Conservation (phyloP, 2,888 invertebrate species). For the Argyresthia goedartella region DNA sequence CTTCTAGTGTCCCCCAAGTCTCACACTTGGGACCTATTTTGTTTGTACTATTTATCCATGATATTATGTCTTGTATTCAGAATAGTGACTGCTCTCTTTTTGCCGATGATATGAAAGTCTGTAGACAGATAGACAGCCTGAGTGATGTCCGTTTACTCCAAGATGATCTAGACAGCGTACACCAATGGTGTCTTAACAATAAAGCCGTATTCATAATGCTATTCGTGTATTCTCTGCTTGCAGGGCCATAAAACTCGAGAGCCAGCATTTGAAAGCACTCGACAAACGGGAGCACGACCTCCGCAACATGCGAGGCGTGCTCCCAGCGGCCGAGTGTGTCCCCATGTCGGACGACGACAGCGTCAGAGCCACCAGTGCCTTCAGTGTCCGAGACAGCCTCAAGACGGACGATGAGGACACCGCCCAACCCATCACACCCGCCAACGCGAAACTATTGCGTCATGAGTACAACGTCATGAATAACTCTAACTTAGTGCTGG, state of each 20-base stretch:
- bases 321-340: slow-evolving; percentile 54
- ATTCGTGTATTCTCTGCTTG: slow-evolving; percentile 4
- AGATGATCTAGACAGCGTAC: no score
- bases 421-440: slow-evolving; percentile 53
- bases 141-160: no score
- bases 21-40: no score
- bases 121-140: no score
- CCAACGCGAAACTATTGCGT: slow-evolving; percentile 52
- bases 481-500: slow-evolving; percentile 60
- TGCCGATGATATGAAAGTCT: no score
- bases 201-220: no score
- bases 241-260: slow-evolving; percentile 32
- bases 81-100: no score
- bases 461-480: slow-evolving; percentile 63
- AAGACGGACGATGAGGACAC: slow-evolving; percentile 66
- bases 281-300: slow-evolving; percentile 50
- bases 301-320: slow-evolving; percentile 38
- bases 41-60: no score
- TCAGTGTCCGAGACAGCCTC: slow-evolving; percentile 60
- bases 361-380: slow-evolving; percentile 59
- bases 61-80: no score
- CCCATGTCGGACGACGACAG: slow-evolving; percentile 65
- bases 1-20: no score
- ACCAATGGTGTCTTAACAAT: no score
- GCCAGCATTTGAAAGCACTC: slow-evolving; percentile 27